Base-by-base conservation (phyloP, 53 echinoderm and acorn worm species). In the Temnopleurus reevesii region DNA sequence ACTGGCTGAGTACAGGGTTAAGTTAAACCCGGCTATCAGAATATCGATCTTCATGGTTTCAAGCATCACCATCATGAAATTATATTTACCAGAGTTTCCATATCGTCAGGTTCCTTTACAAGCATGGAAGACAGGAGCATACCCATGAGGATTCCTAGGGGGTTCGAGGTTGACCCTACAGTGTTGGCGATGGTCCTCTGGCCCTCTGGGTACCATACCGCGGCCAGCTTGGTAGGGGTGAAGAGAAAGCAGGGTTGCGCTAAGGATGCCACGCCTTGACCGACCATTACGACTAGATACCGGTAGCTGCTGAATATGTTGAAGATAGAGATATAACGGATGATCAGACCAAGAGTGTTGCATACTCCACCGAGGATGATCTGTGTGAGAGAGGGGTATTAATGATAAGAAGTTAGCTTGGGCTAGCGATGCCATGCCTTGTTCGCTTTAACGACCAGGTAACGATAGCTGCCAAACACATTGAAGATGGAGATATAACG, bases 211-310 rank as follows among this genome's bases (percentile, higher is more conserved):
- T 96, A 99, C 99, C 99, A 99, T n/a, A 83, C 34, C 8, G 95
- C 99, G 5, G 99, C 99, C 36, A 99, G 83, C 87, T 98, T 99
- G 77, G 99, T 99, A 0, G 99, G 96, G 38, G 96, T 87, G 76
- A 99, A 98, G 56, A 99, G 93, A 35, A 95, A 82, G 61, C 96
- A 99, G 1, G 99, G 96, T 38, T 99, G 99, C 4, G 94, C 95
- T 24, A 91, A 79, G 2, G 99, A 96, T 8, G 93, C 92, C 0
- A 96, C 53, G 46, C 90, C 86, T 55, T 99, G 99, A 10, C 99
- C 99, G 2, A 89, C 59, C 61, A 96, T 53, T 5, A 96, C 91
- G 35, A 96, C 88, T n/a, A 56, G 41, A 33, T 92, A 92, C 26
- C 76, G 86, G 31, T 89, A 57, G 6, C 1, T 33, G 9, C 33